Percentiles rank a stretch among this genome's conserved stretches.
Conservation (phyloP, 2,888 invertebrate species). For the Plutella xylostella region DNA sequence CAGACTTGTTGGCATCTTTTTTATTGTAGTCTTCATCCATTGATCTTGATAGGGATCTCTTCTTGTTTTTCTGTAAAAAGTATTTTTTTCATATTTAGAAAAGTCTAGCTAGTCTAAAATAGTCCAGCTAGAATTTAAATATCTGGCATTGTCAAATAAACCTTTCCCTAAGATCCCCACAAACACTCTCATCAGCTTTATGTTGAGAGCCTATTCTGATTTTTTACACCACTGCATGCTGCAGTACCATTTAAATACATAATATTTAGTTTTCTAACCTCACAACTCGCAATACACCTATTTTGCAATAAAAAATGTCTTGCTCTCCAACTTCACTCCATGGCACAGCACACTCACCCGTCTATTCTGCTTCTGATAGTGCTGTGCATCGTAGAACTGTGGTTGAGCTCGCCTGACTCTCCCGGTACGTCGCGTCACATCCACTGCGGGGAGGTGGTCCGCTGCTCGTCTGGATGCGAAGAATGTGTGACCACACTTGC, state of each 20-base stretch:
- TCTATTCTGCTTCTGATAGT: constrained; percentile 80
- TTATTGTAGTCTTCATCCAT: background rate
- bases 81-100: background rate
- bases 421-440: constrained; percentile 74
- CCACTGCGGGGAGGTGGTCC: constrained; percentile 54
- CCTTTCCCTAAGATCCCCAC: background rate
- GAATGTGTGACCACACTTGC: constrained; percentile 86
- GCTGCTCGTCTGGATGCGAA: constrained; percentile 74
- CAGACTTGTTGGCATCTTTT: background rate
- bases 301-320: background rate
- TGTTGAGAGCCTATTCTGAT: background rate
- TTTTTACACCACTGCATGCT: background rate
- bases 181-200: no score
- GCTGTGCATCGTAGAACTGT: constrained; percentile 85
- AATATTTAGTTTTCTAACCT: background rate
- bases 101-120: background rate
- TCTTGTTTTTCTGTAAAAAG: background rate
- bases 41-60: background rate
- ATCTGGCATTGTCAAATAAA: background rate
- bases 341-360: constrained; percentile 47
- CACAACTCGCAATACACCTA: background rate
- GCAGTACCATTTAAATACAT: background rate
- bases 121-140: background rate
- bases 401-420: constrained; percentile 81
- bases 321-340: background rate